Evolutionary conservation across 2,888 invertebrate species (phyloP), one percentile per base, ranked within the genome.

Genomic region (Crematogaster levior): DNA sequence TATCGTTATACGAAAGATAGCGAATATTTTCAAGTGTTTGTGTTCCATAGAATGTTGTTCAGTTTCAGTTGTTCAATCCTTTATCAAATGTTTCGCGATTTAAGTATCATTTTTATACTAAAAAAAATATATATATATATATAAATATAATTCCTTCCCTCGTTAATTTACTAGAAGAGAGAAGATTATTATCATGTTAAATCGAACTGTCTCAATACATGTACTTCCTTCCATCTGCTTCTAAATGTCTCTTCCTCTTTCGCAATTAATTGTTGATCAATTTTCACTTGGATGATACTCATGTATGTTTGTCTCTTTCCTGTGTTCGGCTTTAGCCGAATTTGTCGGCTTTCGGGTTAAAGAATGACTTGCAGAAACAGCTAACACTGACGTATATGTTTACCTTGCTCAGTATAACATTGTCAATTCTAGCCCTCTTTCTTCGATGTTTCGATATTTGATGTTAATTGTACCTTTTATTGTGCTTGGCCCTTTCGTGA

Each of bases 311-410:
- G 21, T 7, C 34, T 53, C 12, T 30, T 43, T 73, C 1, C 56
- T 86, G 79, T 74, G 70, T 86, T 84, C 81, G 84, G 85, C 83
- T 86, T 86, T 63, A 83, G 82, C 80, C 82, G 83, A 84, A 85
- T 85, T 80, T 53, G 63, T 66, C 72, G 63, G 74, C 68, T 70
- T 61, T 81, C 85, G 85, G 81, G 68, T 84, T 85, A 79, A 80
- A 58, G 84, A 84, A 60, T 81, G 89, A 84, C 84, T 72, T 86
- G 90, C 86, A 46, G 81, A 81, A 75, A 85, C 88, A 88, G 91
- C 92, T 93, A 94, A 94, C 94, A 94, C 94, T 94, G 94, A 94
- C 92, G 94, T 94, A 94, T 94, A 94, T 94, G 94, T 94, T 94
- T 92, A 94, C 93, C 93, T 94, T 94, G 94, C 94, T 94, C 94